These are phyloP conservation scores for Aplocera efformata DNA, from an alignment of 2,888 invertebrate species.

Conservation along the genomic window DNA sequence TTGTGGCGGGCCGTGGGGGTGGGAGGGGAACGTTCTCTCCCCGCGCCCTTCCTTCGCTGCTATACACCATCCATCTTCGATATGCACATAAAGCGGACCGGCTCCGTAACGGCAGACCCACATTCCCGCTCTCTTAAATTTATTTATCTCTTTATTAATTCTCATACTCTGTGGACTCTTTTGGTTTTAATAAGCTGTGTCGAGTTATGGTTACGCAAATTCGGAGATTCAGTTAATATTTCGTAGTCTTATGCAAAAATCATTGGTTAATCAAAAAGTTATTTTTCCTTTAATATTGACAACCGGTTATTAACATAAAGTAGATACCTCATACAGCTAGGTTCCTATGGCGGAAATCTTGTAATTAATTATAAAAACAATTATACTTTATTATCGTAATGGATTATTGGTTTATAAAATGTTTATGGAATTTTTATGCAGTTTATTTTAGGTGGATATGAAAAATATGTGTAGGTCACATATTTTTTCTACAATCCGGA, in stretches of 20 bases:
- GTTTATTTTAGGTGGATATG: too few relatives aligned
- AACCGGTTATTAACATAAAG: not conserved
- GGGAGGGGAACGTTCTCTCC: slow-evolving; percentile 39
- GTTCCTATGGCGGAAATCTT: too few relatives aligned
- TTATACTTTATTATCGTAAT: too few relatives aligned
- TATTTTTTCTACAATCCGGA: too few relatives aligned
- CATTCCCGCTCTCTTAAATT: slow-evolving; percentile 77
- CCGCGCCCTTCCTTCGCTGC: slow-evolving; percentile 41
- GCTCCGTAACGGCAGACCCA: slow-evolving; percentile 76
- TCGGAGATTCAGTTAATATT: too few relatives aligned
- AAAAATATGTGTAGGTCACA: too few relatives aligned
- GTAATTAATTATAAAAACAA: too few relatives aligned
- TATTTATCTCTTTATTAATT: slow-evolving; percentile 80
- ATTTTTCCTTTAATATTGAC: not conserved
- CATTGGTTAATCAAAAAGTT: too few relatives aligned
- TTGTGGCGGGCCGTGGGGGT: slow-evolving; percentile 54
- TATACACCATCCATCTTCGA: slow-evolving; percentile 76
- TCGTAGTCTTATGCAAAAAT: too few relatives aligned
- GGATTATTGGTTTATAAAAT: too few relatives aligned
- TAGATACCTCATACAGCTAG: too few relatives aligned
- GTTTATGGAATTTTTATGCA: too few relatives aligned
- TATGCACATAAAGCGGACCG: slow-evolving; percentile 79
- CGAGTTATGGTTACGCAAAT: not conserved
- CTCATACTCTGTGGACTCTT: slow-evolving; percentile 58
- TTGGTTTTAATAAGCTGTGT: slow-evolving; percentile 18